Conservation (phyloP, 2,113 vertebrate species). For the Grammomys surdaster region DNA sequence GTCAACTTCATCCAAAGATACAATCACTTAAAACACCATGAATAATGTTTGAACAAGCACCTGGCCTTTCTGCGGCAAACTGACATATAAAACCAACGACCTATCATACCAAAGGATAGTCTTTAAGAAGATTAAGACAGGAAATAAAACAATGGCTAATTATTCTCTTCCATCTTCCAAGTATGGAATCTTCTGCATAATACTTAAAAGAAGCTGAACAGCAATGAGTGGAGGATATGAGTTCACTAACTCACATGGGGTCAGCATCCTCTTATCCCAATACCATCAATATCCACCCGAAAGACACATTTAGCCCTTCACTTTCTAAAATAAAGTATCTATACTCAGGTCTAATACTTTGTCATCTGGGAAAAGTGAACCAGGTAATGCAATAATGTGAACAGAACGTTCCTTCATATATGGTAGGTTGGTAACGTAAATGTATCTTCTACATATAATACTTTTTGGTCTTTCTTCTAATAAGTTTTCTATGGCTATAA, state of each 20-base stretch:
- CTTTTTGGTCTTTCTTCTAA: not conserved
- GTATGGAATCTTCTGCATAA: not conserved
- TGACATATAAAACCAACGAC: not conserved
- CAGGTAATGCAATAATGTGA: not conserved
- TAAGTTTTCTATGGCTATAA: not conserved
- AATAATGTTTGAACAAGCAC: not conserved
- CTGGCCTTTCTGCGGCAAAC: not conserved
- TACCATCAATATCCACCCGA: not conserved
- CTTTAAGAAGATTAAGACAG: not conserved
- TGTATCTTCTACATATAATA: not conserved
- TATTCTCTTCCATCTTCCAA: not conserved
- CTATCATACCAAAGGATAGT: not conserved
- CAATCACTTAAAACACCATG: not conserved
- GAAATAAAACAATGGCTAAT: not conserved
- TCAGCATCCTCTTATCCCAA: not conserved
- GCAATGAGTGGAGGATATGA: not conserved
- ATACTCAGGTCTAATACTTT: not conserved
- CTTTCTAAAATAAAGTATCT: conserved; percentile 33
- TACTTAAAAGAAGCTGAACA: not conserved
- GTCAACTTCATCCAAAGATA: not conserved
- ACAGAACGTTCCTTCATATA: not conserved
- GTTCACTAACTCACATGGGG: not conserved
- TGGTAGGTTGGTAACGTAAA: not conserved
- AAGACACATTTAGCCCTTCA: not conserved
- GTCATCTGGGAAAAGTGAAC: not conserved